A percentile compares a stretch with the other conserved stretches of the same genome.
Evolutionary conservation across 2,797 vertebrate genomes (phyloP).

Genomic region (Remorina albescens): DNA sequence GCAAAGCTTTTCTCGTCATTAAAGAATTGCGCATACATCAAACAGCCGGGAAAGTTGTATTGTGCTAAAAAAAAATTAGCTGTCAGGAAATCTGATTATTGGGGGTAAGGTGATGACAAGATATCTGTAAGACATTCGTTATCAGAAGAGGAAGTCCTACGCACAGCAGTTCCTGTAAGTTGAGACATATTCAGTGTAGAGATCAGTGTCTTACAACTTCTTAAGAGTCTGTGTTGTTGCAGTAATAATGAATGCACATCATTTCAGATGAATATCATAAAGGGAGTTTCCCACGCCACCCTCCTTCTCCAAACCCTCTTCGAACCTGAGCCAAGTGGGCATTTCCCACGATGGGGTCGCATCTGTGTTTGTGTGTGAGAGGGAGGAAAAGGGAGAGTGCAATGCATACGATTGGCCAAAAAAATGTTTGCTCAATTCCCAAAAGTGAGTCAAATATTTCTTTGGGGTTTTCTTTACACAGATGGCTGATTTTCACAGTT

Average conservation of each 20-base stretch:
- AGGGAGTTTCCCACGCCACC: slow-evolving; percentile 65
- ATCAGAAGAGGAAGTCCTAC: slow-evolving; percentile 33
- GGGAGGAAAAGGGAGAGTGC: background rate
- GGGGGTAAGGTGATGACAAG: no score
- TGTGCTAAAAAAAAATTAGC: slow-evolving; percentile 18
- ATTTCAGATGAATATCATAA: slow-evolving; percentile 26
- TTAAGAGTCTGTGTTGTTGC: background rate
- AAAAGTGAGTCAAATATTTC: slow-evolving; percentile 28
- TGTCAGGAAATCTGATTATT: background rate
- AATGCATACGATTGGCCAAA: slow-evolving; percentile 23
- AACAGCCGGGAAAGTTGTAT: background rate
- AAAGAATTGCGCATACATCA: background rate
- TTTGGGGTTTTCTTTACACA: slow-evolving; percentile 9
- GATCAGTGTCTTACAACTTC: background rate
- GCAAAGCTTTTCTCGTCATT: background rate
- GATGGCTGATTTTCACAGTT: slow-evolving; percentile 17
- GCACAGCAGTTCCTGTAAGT: slow-evolving; percentile 1
- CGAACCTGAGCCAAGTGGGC: slow-evolving; percentile 32
- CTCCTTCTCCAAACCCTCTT: slow-evolving; percentile 14
- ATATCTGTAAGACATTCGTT: slow-evolving; percentile 3
- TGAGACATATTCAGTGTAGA: background rate
- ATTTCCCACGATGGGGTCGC: slow-evolving; percentile 57
- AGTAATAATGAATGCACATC: slow-evolving; percentile 24
- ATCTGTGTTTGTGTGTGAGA: slow-evolving; percentile 17
- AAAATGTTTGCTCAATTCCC: slow-evolving; percentile 28